Conservation (phyloP, 2,888 invertebrate genomes). For the Sceliomorpha sp. region DNA sequence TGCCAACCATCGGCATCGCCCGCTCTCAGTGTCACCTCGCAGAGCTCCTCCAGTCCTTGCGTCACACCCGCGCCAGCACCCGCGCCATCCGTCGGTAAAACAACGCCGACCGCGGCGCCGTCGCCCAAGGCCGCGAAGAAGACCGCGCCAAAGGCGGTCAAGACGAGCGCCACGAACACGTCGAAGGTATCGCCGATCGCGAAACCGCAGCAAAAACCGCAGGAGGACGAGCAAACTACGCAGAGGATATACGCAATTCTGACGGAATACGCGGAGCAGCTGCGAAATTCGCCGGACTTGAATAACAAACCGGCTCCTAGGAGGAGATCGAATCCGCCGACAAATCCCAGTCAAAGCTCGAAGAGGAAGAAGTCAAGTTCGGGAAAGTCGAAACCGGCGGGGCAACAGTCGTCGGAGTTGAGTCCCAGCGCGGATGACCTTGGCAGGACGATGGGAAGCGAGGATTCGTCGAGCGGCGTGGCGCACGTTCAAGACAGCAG, state of each 20-base stretch:
- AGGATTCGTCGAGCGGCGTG: conserved; percentile 88
- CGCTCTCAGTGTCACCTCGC: conserved; percentile 82
- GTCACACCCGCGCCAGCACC: conserved; percentile 82
- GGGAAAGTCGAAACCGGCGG: conserved; percentile 82
- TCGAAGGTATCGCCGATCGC: conserved; percentile 86
- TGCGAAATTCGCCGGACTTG: conserved; percentile 88
- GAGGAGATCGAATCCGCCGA: conserved; percentile 87
- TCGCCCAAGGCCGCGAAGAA: conserved; percentile 78
- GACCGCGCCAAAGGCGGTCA: conserved; percentile 82
- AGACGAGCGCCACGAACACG: conserved; percentile 83
- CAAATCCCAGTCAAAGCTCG: conserved; percentile 86
- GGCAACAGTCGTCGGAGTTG: conserved; percentile 80
- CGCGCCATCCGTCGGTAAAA: conserved; percentile 79
- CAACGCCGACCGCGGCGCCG: conserved; percentile 76
- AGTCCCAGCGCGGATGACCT: conserved; percentile 86
- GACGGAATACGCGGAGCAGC: conserved; percentile 90
- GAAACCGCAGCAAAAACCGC: conserved; percentile 86
- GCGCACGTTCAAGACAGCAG: conserved; percentile 78
- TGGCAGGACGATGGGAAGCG: conserved; percentile 87
- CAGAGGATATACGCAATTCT: conserved; percentile 89
- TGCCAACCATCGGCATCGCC: conserved; percentile 82
- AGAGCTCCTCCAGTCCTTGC: conserved; percentile 83
- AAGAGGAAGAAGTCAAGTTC: conserved; percentile 87
- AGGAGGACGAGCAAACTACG: conserved; percentile 90
- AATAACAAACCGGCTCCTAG: conserved; percentile 91